Base-by-base conservation (phyloP, 2,113 vertebrate species). In the Nyctereutes procyonoides region DNA sequence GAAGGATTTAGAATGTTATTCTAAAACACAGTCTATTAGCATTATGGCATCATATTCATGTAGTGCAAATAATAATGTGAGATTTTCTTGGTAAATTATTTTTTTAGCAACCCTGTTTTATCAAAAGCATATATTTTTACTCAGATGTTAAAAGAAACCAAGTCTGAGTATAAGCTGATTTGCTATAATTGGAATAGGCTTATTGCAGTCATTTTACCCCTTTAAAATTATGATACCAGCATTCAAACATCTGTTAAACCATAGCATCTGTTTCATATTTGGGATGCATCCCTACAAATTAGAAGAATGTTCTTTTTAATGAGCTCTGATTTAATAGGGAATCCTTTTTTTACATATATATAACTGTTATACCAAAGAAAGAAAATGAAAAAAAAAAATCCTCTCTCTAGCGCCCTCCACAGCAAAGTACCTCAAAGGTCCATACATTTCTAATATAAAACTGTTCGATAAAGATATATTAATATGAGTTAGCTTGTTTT, bases 231-330 rank as follows among this genome's bases (percentile, higher is more conserved):
- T 88, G 90, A 97, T 53, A 88, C 38, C 38, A 97, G 83, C 96
- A 97, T 92, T 94, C 71, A 98, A 97, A 97, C 97, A 97, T 97
- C 97, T 98, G 97, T 92, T 96, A 97, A 88, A 84, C 84, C 93
- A 96, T 11, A 94, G 97, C 97, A 98, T 98, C 96, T 98, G 97
- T 94, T 98, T 98, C 92, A 93, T 96, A 97, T 98, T 97, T 98
- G 95, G 94, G 97, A 97, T 76, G 77, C 92, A 97, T 96, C 97
- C 96, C 95, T 96, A 98, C 94, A 97, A 97, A 97, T 97, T 97
- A 96, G 89, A 97, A 93, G 87, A 97, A 65, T 97, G 76, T 74
- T 95, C 88, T 96, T 94, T 97, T 96, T 98, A 98, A 98, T 96
- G 94, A 97, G 95, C 56, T 95, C 84, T 93, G 88, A 98, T 96